phyloP scores from a whole-genome alignment of 2,888 invertebrate genomes.

The Geophilus truncorum region DNA sequence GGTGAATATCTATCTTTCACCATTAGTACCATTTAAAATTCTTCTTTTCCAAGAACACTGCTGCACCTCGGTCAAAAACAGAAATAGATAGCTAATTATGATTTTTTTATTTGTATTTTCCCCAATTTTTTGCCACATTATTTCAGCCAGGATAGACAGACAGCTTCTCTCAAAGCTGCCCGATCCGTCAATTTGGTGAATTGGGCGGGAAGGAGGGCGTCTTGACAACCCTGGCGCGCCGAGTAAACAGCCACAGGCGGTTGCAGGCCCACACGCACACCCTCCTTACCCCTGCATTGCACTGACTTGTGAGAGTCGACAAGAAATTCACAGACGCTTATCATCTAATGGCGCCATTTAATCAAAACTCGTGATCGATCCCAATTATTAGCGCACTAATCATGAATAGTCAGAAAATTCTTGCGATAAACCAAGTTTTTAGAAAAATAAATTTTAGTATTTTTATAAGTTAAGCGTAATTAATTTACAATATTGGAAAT shows the following conservation, averaged over 20 bases:
- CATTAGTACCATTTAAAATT: background rate
- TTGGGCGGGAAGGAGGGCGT: background rate
- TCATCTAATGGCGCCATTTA: background rate
- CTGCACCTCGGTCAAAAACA: background rate
- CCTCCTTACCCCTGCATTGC: background rate
- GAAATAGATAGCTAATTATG: background rate
- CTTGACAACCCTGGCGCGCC: background rate
- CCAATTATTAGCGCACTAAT: too few species aligned
- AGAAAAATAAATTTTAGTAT: too few species aligned
- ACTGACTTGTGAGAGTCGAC: too few species aligned
- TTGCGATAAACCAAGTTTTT: too few species aligned
- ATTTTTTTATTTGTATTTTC: too few species aligned
- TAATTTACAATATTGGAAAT: too few species aligned
- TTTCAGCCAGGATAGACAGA: background rate
- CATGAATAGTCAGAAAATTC: too few species aligned
- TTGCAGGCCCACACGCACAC: background rate
- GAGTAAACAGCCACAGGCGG: background rate
- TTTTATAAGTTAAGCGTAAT: too few species aligned
- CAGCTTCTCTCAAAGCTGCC: background rate
- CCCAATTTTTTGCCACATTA: background rate
- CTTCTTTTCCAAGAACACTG: background rate
- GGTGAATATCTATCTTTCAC: background rate
- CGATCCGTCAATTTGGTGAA: background rate
- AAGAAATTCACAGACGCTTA: background rate
- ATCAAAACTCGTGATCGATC: too few species aligned